Conservation (phyloP, 1,140 invertebrate genomes). For the Magallana ariakensis region DNA sequence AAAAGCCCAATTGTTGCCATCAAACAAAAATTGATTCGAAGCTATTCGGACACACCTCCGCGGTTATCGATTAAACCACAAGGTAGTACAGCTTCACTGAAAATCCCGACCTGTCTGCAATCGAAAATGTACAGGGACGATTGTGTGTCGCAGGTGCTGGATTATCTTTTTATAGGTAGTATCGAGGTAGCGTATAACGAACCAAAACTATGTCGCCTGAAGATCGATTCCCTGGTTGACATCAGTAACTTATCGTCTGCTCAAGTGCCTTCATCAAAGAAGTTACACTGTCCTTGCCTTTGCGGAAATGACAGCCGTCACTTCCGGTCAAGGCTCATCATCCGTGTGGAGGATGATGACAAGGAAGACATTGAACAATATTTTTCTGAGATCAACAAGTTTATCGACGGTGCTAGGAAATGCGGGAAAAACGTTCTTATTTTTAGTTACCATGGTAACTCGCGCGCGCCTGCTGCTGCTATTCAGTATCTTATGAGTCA, state of each 20-base stretch:
- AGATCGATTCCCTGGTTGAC: slow-evolving; percentile 72
- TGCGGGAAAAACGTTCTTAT: slow-evolving; percentile 69
- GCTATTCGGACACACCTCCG: slow-evolving; percentile 54
- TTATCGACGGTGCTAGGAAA: slow-evolving; percentile 72
- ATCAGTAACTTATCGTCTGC: slow-evolving; percentile 69
- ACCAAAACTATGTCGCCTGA: slow-evolving; percentile 70
- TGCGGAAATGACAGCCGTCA: slow-evolving; percentile 69
- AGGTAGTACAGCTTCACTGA: slow-evolving; percentile 36
- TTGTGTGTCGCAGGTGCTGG: slow-evolving; percentile 67
- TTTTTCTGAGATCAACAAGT: slow-evolving; percentile 74
- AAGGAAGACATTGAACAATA: slow-evolving; percentile 73
- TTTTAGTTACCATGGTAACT: slow-evolving; percentile 73
- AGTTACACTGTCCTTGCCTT: slow-evolving; percentile 70
- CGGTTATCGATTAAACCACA: slow-evolving; percentile 16
- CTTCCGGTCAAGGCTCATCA: slow-evolving; percentile 72
- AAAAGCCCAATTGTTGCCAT: slow-evolving; percentile 39
- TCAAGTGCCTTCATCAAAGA: slow-evolving; percentile 66
- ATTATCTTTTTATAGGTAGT: slow-evolving; percentile 73
- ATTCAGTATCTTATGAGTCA: slow-evolving; percentile 76
- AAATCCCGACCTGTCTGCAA: slow-evolving; percentile 52
- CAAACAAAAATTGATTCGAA: slow-evolving; percentile 52
- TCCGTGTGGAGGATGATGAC: slow-evolving; percentile 71
- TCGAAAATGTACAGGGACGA: slow-evolving; percentile 64
- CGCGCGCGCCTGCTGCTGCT: slow-evolving; percentile 69
- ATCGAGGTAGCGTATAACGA: slow-evolving; percentile 74